Evolutionary conservation across 2,888 invertebrate species (phyloP), one percentile per base, ranked within the genome.

Genomic region (Coelopa pilipes): DNA sequence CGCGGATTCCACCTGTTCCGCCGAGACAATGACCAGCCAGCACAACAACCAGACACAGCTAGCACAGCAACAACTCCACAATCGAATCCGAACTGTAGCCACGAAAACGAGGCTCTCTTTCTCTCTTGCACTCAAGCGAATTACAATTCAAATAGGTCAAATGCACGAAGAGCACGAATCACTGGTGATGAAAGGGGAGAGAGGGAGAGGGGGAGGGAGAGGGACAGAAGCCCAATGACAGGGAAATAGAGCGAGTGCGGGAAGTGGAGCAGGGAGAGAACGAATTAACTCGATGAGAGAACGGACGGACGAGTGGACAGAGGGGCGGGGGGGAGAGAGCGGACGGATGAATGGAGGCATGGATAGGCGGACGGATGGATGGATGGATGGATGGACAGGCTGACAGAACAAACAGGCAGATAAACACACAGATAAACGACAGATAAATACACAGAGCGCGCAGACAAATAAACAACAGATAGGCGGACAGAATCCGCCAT

Each of bases 91-190:
- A n/a, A n/a, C n/a, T n/a, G n/a, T n/a, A n/a, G n/a, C n/a, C n/a
- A n/a, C n/a, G n/a, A n/a, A n/a, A 34, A 34, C 7, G 7, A 34
- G 2, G 34, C 34, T 34, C 34, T 34, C 34, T 34, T 4, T 34
- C 34, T 34, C 34, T 34, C 34, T 4, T 34, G 21, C 66, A 66
- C 21, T 50, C 50, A 19, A 66, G 46, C n/a, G 46, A 47, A 66
- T 66, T 66, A 66, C 49, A 66, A 66, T 47, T 66, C 21, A 66
- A 66, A 47, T 7, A 66, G 66, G 47, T 66, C 50, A 47, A 66
- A 21, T 46, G 15, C 15, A 15, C 49, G 50, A 50, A 47, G 47
- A 19, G 50, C 50, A 66, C 47, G 50, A 5, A 49, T 47, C 65
- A 49, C n/a, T 50, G 19, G 19, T 9, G 13, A 65, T 7, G 19